Conservation (phyloP, 1,140 invertebrate species). For the Bicyclus anynana region DNA sequence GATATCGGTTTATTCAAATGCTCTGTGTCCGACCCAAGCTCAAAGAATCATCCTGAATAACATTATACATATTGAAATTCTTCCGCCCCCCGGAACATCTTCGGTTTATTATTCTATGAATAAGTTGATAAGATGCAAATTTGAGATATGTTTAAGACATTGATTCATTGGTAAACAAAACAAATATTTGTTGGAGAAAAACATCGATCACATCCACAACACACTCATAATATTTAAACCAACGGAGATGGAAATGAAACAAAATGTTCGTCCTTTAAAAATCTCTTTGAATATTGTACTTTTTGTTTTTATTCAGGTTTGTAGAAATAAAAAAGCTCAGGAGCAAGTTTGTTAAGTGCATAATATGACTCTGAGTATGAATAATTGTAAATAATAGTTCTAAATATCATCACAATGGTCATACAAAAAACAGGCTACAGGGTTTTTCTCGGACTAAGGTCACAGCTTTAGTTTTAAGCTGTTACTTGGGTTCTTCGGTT, state of each 20-base stretch:
- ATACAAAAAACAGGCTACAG: too few species aligned
- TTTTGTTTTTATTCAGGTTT: too few species aligned
- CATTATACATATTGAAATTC: slow-evolving; percentile 75
- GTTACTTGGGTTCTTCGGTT: too few species aligned
- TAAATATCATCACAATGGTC: too few species aligned
- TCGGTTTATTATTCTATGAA: slow-evolving; percentile 68
- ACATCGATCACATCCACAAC: background rate
- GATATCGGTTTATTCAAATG: slow-evolving; percentile 76
- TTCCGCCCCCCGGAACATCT: slow-evolving; percentile 54
- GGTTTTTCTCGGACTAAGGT: too few species aligned
- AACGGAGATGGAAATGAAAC: background rate
- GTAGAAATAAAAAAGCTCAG: too few species aligned
- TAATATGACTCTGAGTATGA: too few species aligned
- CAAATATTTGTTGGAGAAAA: background rate
- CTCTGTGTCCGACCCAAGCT: slow-evolving; percentile 62
- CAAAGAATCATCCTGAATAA: slow-evolving; percentile 75
- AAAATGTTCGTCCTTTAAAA: too few species aligned
- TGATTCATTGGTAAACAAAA: slow-evolving; percentile 18
- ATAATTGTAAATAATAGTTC: too few species aligned
- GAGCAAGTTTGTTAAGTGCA: too few species aligned
- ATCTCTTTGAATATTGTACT: too few species aligned
- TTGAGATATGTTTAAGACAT: slow-evolving; percentile 19
- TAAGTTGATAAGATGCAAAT: slow-evolving; percentile 51
- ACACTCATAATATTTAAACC: background rate
- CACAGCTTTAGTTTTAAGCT: too few species aligned